Conservation (phyloP, 2,113 vertebrate species). For the Tautogolabrus adspersus region DNA sequence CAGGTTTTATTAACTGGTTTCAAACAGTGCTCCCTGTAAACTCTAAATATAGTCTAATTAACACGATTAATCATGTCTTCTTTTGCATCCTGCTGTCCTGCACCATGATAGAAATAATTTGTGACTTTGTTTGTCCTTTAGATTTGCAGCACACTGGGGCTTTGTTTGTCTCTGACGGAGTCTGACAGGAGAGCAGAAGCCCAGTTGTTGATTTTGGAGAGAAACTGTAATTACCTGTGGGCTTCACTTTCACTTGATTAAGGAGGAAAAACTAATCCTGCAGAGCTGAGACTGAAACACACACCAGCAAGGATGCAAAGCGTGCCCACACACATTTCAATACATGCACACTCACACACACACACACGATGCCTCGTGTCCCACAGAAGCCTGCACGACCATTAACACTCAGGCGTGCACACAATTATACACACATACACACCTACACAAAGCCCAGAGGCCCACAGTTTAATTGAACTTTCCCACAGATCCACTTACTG, state of each 20-base stretch:
- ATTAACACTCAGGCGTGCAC: constrained; percentile 25
- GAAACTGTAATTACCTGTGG: constrained; percentile 77
- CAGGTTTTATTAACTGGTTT: not conserved
- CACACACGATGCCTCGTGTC: not conserved
- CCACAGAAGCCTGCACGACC: not conserved
- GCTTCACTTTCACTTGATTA: constrained; percentile 75
- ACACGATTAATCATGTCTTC: not conserved
- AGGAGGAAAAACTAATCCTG: constrained; percentile 74
- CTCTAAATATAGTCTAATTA: not conserved
- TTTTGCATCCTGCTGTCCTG: not conserved
- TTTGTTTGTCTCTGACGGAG: constrained; percentile 46
- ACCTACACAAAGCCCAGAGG: constrained; percentile 64
- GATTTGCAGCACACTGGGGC: constrained; percentile 8
- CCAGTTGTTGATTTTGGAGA: constrained; percentile 59
- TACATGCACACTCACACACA: constrained; percentile 14
- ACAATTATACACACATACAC: constrained; percentile 22
- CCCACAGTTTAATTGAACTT: constrained; percentile 79
- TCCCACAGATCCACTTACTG: constrained; percentile 67
- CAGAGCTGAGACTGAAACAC: constrained; percentile 61
- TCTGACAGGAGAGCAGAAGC: constrained; percentile 54
- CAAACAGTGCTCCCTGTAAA: not conserved
- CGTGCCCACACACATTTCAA: constrained; percentile 17
- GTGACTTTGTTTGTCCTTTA: constrained; percentile 40
- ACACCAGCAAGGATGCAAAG: constrained; percentile 56
- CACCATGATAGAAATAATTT: constrained; percentile 1